Evolutionary conservation across 2,797 vertebrate species (phyloP), one percentile per base, ranked within the genome.

Genomic region (Thunnus albacares): DNA sequence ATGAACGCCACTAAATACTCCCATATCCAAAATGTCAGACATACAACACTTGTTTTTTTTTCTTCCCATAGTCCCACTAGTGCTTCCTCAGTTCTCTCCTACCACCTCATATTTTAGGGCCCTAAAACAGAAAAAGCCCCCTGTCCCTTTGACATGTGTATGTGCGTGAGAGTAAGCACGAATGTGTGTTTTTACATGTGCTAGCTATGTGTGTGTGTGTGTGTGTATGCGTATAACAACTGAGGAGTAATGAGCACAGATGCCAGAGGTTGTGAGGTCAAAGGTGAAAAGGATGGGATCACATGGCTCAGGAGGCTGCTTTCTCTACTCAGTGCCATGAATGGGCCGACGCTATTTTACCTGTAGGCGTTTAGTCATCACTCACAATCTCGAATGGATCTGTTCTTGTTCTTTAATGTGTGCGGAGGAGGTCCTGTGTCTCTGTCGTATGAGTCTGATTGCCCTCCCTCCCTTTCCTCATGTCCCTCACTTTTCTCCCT

Each of bases 211-310:
- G 87, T 82, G 85, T 71, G 45, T 64, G 77, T 73, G 76, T 73
- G 76, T 53, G 68, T 83, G 82, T 83, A 78, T 77, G 68, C 53
- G 91, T 87, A 89, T 96, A 95, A 96, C 94, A 96, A 95, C 91
- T 84, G 86, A 93, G 91, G 92, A 96, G 94, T 96, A 96, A 96
- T 96, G 95, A 95, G 91, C 94, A 93, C 96, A 96, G 95, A 96
- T 96, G 96, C 93, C 93, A 94, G 90, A 94, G 96, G 95, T 95
- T 94, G 92, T 79, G 83, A 90, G 95, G 95, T 94, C 94, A 94
- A 85, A 94, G 94, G 91, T 94, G 93, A 91, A 93, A 87, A 90
- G 91, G 92, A 94, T 94, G 93, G 94, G 93, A 95, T 96, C 93
- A 91, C 92, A 94, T 93, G 94, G 90, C 93, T 88, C 84, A 78